Evolutionary conservation across 1,140 invertebrate species (phyloP), one percentile per base, ranked within the genome.

Genomic region (Lanistes nyassanus): DNA sequence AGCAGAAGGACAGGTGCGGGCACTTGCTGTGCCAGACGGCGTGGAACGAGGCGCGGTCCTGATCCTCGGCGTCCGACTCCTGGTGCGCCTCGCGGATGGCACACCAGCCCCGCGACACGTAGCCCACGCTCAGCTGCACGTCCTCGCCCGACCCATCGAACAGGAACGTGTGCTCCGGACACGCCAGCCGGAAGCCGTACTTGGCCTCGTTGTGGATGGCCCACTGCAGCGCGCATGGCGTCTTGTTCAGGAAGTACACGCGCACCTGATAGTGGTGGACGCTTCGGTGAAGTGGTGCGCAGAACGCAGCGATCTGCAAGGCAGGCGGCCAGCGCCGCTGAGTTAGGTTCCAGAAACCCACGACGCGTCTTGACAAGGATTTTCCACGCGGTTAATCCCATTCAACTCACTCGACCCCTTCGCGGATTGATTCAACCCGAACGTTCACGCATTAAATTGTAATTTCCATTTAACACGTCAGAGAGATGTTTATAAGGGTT

Each of bases 211-310:
- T 83, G 31, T 85, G 80, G 39, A 82, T 85, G 3, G 84, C 82
- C 84, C 84, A 85, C 68, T 85, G 81, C 23, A 85, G 72, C n/a
- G 82, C 82, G 73, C 84, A 85, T 23, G 81, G 81, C 4, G 84
- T 85, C 60, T 85, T 85, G 76, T 85, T 85, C 26, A 85, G 71
- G 64, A 85, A 85, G 56, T 85, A 85, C 7, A 84, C 65, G 19
- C 84, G 60, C 29, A 84, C 68, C 77, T 83, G 70, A 11, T 77
- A 79, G n/a, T 85, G 81, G 23, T 78, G 71, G 4, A 79, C 76
- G 7, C 68, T 60, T 23, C 70, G 70, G 34, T 79, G 65, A 0
- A 84, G 69, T 42, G 80, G 79, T 51, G 68, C 76, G 3, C 81
- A 79, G 72, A 85, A 85, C 23, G 79, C 84, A 16, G 84, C 84